Conservation (phyloP, 2,113 vertebrate species). For the Platanista minor region DNA sequence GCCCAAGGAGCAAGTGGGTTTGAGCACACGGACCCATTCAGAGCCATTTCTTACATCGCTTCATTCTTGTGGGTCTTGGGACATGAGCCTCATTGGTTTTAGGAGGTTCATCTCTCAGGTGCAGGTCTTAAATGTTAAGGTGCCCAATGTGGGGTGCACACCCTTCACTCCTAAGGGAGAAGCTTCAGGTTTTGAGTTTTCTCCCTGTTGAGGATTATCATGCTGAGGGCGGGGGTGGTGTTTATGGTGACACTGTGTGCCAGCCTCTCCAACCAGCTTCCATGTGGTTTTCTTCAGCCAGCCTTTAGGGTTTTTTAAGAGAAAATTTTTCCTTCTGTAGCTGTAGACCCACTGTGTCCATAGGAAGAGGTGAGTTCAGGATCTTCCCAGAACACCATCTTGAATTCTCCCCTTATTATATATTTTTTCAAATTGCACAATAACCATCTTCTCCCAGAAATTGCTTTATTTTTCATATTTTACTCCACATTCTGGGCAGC, state of each 20-base stretch:
- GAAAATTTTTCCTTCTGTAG: neutral
- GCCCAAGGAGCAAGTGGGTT: neutral
- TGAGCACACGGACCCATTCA: neutral
- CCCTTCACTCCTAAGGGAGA: neutral
- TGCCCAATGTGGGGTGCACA: neutral
- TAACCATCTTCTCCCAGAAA: constrained; percentile 61
- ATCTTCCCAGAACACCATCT: neutral
- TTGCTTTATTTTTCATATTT: constrained; percentile 60
- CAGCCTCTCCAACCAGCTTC: neutral
- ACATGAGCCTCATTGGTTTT: neutral
- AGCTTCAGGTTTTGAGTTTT: neutral
- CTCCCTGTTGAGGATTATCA: neutral
- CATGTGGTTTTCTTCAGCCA: neutral
- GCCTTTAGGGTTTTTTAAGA: neutral
- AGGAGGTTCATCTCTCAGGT: neutral
- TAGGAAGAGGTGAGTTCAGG: neutral
- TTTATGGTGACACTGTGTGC: no score
- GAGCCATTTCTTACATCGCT: neutral
- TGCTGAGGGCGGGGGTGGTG: neutral
- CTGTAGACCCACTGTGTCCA: neutral
- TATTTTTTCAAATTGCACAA: constrained; percentile 51
- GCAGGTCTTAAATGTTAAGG: neutral
- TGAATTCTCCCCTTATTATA: neutral
- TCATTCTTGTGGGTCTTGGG: neutral
- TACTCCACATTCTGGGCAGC: constrained; percentile 49